These are phyloP conservation scores for Nycticebus coucang DNA, from an alignment of 2,113 vertebrate species.

Conservation along the genomic window DNA sequence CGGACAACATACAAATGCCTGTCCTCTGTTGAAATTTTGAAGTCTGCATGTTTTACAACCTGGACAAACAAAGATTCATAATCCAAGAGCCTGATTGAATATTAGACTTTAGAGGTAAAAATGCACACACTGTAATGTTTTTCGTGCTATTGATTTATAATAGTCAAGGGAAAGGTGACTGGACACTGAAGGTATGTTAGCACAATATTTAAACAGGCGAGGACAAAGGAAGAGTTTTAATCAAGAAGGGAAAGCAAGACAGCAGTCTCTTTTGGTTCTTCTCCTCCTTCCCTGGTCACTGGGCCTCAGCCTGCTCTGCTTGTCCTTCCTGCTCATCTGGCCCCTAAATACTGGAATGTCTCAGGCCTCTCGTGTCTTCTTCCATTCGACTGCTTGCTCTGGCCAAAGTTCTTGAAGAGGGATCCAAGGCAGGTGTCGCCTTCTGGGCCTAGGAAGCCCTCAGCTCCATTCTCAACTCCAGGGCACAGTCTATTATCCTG, in stretches of 20 bases:
- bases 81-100: neutral
- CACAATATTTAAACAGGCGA: neutral
- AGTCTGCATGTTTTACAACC: slow-evolving; percentile 10
- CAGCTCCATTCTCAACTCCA: no score
- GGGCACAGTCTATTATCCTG: neutral
- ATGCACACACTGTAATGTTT: neutral
- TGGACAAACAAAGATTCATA: slow-evolving; percentile 39
- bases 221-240: neutral
- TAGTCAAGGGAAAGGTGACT: neutral
- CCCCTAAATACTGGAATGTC: no score
- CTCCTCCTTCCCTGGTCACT: neutral
- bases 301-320: neutral
- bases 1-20: neutral
- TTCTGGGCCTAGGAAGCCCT: neutral
- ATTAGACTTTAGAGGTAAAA: slow-evolving; percentile 34
- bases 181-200: neutral
- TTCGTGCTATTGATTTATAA: slow-evolving; percentile 6
- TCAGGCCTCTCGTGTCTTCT: neutral
- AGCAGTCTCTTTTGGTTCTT: no score
- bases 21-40: neutral
- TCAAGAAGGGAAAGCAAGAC: neutral
- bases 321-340: neutral
- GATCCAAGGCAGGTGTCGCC: neutral
- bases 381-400: neutral
- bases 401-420: neutral